Conservation (phyloP, 2,888 invertebrate genomes). For the Stratiomys singularior region DNA sequence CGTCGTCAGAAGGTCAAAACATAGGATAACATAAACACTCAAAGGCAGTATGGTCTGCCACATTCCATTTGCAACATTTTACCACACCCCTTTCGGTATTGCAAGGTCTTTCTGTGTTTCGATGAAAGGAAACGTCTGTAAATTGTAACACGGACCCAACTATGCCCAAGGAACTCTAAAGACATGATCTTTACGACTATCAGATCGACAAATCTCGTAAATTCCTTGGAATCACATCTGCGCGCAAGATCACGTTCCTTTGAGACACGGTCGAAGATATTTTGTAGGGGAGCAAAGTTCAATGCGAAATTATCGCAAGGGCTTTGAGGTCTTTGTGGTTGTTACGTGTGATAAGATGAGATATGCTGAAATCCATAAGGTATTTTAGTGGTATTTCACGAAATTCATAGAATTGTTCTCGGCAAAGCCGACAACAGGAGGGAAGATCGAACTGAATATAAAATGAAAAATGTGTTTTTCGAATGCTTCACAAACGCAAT, state of each 20-base stretch:
- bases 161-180: background rate
- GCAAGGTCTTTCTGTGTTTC: background rate
- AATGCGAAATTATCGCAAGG: background rate
- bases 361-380: no score
- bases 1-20: conserved; percentile 20
- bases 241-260: conserved; percentile 3
- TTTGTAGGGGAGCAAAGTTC: background rate
- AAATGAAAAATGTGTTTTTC: no score
- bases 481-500: no score
- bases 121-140: background rate
- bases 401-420: no score
- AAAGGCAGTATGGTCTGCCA: conserved; percentile 14
- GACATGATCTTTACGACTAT: conserved; percentile 35
- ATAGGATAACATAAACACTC: conserved; percentile 2
- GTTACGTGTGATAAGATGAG: no score
- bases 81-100: background rate
- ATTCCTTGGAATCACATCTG: conserved; percentile 32
- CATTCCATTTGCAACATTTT: background rate
- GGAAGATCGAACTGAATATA: no score
- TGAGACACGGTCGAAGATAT: background rate
- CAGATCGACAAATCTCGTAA: conserved; percentile 39
- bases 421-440: no score
- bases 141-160: background rate
- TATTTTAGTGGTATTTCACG: no score
- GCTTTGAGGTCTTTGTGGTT: no score